These are phyloP conservation scores for Hephaestus fuliginosus DNA, from an alignment of 2,797 vertebrate species.

Conservation along the genomic window DNA sequence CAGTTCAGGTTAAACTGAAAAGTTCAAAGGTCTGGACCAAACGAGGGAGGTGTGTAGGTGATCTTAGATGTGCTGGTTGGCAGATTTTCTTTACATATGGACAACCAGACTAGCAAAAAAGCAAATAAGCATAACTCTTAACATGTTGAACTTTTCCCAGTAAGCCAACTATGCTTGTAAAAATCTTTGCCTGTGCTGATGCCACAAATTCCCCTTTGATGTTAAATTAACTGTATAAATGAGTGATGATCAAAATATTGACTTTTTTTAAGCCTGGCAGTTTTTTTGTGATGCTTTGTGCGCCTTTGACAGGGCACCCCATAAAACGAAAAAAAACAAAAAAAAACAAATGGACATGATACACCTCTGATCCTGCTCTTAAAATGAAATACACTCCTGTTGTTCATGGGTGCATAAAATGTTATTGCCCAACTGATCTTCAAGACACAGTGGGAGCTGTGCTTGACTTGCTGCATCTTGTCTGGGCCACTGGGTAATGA, in stretches of 20 bases:
- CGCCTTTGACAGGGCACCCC: constrained; percentile 9
- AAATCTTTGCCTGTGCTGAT: background rate
- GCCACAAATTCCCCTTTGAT: background rate
- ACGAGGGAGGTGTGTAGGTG: too few relatives aligned
- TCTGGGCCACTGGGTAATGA: constrained; percentile 72
- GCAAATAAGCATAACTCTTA: background rate
- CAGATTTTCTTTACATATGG: too few relatives aligned
- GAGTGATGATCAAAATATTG: constrained; percentile 7
- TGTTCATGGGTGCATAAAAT: constrained; percentile 58
- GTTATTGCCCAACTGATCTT: constrained; percentile 70
- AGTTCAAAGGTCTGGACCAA: too few relatives aligned
- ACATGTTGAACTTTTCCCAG: background rate
- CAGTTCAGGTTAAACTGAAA: too few relatives aligned
- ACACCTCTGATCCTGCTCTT: constrained; percentile 40
- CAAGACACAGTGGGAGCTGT: constrained; percentile 63
- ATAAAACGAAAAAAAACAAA: constrained; percentile 16
- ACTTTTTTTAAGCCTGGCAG: background rate
- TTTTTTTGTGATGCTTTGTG: constrained; percentile 17
- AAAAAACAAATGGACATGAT: background rate
- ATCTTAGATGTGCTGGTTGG: too few relatives aligned
- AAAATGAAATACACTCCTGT: constrained; percentile 49
- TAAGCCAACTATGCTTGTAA: background rate
- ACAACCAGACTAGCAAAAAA: background rate
- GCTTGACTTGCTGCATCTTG: constrained; percentile 76
- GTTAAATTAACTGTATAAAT: constrained; percentile 2